A percentile compares a stretch with the other conserved stretches of the same genome.
phyloP scores from a whole-genome alignment of 2,797 vertebrate species.

The Craterocephalus amniculus region DNA sequence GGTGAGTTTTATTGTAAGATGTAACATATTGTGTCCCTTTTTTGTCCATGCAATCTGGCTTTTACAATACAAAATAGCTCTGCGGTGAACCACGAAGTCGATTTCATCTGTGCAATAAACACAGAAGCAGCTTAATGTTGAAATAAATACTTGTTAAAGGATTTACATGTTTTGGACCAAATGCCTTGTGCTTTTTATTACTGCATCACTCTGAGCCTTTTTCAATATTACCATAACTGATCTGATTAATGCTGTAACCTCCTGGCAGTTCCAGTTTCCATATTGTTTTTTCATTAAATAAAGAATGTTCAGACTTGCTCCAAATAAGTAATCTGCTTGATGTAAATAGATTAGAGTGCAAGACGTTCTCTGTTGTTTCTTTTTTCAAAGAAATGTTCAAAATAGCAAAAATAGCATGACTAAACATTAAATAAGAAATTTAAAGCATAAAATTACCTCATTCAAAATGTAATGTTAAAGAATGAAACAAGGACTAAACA shows the following conservation, averaged over 20 bases:
- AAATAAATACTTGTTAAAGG: constrained; percentile 11
- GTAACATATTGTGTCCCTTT: neutral
- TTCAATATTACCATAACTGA: constrained; percentile 26
- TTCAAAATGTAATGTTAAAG: neutral
- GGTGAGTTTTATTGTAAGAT: constrained; percentile 1
- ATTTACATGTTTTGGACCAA: constrained; percentile 29
- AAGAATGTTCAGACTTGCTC: constrained; percentile 6
- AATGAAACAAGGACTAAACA: too few relatives aligned
- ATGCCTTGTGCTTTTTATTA: constrained; percentile 37
- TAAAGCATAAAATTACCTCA: neutral
- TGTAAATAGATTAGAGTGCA: neutral
- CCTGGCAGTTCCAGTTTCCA: constrained; percentile 14
- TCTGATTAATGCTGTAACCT: constrained; percentile 14
- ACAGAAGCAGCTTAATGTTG: constrained; percentile 27
- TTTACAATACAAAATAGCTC: constrained; percentile 13
- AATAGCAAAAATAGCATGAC: neutral
- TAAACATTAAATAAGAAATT: neutral
- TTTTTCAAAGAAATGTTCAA: neutral
- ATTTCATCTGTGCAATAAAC: constrained; percentile 30
- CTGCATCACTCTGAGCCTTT: neutral
- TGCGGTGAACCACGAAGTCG: constrained; percentile 10
- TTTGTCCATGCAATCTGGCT: constrained; percentile 20
- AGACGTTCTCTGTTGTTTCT: neutral
- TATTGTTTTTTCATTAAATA: constrained; percentile 6
- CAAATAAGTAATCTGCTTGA: constrained; percentile 6